phyloP scores from a whole-genome alignment of 2,888 invertebrate species.

The Plagodis dolabraria region DNA sequence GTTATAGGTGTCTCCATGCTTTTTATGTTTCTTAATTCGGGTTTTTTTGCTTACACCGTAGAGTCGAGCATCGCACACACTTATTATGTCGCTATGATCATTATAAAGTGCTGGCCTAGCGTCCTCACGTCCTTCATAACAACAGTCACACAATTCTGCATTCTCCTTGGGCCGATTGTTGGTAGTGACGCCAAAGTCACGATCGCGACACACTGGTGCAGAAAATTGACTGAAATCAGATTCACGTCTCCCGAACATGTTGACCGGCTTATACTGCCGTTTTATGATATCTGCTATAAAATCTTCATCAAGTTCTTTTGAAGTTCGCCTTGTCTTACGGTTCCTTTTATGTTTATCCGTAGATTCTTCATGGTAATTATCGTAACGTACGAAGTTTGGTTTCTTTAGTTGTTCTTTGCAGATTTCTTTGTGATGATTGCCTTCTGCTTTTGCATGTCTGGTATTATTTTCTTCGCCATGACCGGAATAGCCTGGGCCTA shows the following conservation, averaged over 20 bases:
- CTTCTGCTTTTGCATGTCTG: constrained; percentile 36
- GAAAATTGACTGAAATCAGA: constrained; percentile 72
- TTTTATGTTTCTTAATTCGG: constrained; percentile 47
- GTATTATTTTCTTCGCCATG: constrained; percentile 35
- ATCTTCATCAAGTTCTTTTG: constrained; percentile 56
- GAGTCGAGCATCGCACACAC: constrained; percentile 68
- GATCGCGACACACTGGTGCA: constrained; percentile 72
- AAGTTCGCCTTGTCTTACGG: constrained; percentile 41
- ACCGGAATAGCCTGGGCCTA: constrained; percentile 32
- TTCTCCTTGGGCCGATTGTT: constrained; percentile 52
- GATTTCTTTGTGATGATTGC: constrained; percentile 32
- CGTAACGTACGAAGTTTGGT: constrained; percentile 33
- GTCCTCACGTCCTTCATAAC: constrained; percentile 40
- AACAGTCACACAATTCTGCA: constrained; percentile 64
- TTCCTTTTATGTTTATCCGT: constrained; percentile 29
- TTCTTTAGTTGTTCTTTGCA: constrained; percentile 40
- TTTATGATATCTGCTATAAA: constrained; percentile 72
- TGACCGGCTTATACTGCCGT: constrained; percentile 69
- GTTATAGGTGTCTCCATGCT: constrained; percentile 53
- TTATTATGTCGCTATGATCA: constrained; percentile 59
- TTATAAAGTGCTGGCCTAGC: constrained; percentile 26
- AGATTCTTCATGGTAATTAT: constrained; percentile 40
- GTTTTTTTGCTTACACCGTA: constrained; percentile 55
- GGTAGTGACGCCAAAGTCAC: constrained; percentile 48
- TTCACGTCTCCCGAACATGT: constrained; percentile 60